phyloP scores from a whole-genome alignment of 1,140 invertebrate genomes.

The Macrotrachela quadricornifera region DNA sequence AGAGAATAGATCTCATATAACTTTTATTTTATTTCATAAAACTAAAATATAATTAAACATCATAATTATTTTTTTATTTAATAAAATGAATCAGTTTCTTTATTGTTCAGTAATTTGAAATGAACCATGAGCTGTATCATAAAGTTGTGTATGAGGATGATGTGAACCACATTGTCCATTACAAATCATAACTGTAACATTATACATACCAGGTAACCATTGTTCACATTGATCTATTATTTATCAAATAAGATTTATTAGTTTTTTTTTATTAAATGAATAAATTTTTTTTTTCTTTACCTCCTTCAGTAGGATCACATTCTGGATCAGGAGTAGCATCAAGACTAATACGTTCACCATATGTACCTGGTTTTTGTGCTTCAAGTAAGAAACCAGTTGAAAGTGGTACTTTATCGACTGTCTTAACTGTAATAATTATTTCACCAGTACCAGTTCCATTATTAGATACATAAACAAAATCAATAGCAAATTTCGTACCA shows the following conservation, averaged over 20 bases:
- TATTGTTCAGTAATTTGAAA: conserved; percentile 16
- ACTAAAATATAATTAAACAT: too few relatives aligned
- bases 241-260: too few relatives aligned
- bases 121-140: conserved; percentile 14
- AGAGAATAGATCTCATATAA: too few relatives aligned
- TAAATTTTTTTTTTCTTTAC: too few relatives aligned
- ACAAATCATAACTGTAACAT: conserved; percentile 14
- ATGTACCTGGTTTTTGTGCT: conserved; percentile 13
- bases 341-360: conserved; percentile 13
- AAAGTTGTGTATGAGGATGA: conserved; percentile 23
- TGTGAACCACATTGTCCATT: conserved; percentile 25
- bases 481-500: conserved; percentile 12
- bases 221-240: conserved; percentile 16
- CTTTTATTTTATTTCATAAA: too few relatives aligned
- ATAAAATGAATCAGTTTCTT: too few relatives aligned
- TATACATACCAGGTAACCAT: conserved; percentile 22
- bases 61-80: too few relatives aligned
- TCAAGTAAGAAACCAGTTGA: conserved; percentile 18
- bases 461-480: conserved; percentile 11
- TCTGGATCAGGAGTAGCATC: conserved; percentile 19
- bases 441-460: conserved; percentile 25
- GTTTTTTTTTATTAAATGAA: too few relatives aligned
- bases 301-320: conserved; percentile 21
- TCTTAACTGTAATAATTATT: conserved; percentile 14
- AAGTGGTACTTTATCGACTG: conserved; percentile 20